Percentiles rank a stretch among this genome's conserved stretches.
These are phyloP conservation scores for Vireo griseus DNA, from an alignment of 2,797 vertebrate genomes.

Conservation along the genomic window DNA sequence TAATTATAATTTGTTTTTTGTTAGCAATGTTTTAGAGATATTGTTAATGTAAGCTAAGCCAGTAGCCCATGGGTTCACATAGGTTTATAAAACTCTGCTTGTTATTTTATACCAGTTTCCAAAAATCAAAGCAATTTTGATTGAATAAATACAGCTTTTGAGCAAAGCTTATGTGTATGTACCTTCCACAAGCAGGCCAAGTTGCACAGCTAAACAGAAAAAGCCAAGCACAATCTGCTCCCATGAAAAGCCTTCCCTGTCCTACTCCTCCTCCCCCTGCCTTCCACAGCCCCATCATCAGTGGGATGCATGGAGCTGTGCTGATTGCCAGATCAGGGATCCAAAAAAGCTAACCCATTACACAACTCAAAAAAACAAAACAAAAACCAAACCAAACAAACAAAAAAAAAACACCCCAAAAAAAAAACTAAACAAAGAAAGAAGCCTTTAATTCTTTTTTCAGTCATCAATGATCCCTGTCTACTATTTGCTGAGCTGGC, in stretches of 20 bases:
- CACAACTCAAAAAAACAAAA: not conserved
- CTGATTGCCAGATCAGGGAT: not conserved
- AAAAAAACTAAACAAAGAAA: not conserved
- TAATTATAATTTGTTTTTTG: not conserved
- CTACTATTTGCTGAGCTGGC: not conserved
- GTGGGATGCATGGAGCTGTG: not conserved
- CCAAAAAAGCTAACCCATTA: not conserved
- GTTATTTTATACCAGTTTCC: not conserved
- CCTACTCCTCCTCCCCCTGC: not conserved
- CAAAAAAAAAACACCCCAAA: too few species aligned
- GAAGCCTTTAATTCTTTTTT: not conserved
- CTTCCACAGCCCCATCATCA: not conserved
- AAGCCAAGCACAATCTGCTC: not conserved
- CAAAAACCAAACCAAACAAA: not conserved
- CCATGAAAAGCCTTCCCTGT: not conserved
- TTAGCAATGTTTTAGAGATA: not conserved
- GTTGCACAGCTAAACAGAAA: not conserved
- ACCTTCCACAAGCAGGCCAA: not conserved
- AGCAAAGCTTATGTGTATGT: accelerated
- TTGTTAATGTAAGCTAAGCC: not conserved
- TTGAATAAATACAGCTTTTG: not conserved
- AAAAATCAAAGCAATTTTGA: not conserved
- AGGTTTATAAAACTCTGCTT: not conserved
- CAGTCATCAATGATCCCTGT: not conserved
- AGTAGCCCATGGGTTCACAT: not conserved